A percentile compares a stretch with the other conserved stretches of the same genome.
Evolutionary conservation across 1,140 invertebrate species (phyloP).

Genomic region (Tetramorium parvispinum): DNA sequence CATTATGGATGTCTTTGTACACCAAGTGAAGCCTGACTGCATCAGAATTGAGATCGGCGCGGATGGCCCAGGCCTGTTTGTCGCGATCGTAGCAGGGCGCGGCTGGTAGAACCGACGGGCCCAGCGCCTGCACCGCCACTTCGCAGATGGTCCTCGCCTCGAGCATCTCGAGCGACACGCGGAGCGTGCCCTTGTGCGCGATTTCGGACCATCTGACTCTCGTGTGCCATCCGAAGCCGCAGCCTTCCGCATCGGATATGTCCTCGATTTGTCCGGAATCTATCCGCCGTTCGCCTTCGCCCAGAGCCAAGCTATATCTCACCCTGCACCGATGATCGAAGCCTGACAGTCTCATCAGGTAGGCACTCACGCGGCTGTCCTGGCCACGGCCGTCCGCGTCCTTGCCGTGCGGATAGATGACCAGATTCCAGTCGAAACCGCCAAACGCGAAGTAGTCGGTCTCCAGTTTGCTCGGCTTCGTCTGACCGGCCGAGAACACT

Average conservation of each 20-base stretch:
- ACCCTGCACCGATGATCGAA: conserved; percentile 94
- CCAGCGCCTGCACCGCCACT: conserved; percentile 86
- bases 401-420: conserved; percentile 89
- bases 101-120: conserved; percentile 83
- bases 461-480: conserved; percentile 87
- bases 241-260: conserved; percentile 91
- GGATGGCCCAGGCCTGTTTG: conserved; percentile 93
- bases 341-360: conserved; percentile 91
- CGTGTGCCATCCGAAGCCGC: conserved; percentile 91
- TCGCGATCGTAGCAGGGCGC: conserved; percentile 94
- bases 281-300: conserved; percentile 90
- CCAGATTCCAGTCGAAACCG: conserved; percentile 94
- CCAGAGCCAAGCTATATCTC: conserved; percentile 90
- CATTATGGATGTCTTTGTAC: conserved; percentile 94
- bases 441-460: conserved; percentile 91
- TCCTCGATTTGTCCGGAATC: conserved; percentile 93
- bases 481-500: conserved; percentile 81
- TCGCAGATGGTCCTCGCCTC: conserved; percentile 92
- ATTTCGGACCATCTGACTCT: conserved; percentile 88
- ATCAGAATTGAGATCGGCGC: conserved; percentile 93
- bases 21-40: conserved; percentile 92
- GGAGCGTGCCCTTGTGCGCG: conserved; percentile 87
- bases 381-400: conserved; percentile 80
- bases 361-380: conserved; percentile 87
- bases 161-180: conserved; percentile 91